These are phyloP conservation scores for Epinotia bilunana DNA, from an alignment of 2,888 invertebrate species.

Conservation along the genomic window DNA sequence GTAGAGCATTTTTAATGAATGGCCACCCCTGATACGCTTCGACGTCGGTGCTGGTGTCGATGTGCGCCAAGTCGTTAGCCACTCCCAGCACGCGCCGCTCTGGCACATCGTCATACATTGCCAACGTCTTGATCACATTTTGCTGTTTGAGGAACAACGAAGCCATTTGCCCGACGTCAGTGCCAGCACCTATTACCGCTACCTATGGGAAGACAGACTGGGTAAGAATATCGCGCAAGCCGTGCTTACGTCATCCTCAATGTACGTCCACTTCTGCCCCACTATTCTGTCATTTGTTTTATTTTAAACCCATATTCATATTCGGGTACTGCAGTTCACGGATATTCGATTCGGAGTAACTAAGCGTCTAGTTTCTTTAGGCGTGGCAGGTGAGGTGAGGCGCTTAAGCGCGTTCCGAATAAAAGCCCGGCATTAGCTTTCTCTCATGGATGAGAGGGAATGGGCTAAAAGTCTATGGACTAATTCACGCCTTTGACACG, in stretches of 20 bases:
- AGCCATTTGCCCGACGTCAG: slow-evolving; percentile 70
- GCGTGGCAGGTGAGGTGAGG: no score
- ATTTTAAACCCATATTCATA: no score
- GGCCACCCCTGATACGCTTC: slow-evolving; percentile 72
- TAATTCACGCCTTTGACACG: no score
- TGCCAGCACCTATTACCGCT: slow-evolving; percentile 72
- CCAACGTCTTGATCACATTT: slow-evolving; percentile 63
- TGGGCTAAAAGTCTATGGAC: no score
- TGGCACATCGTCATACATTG: slow-evolving; percentile 69
- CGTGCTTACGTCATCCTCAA: neutral
- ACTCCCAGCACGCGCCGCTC: slow-evolving; percentile 66
- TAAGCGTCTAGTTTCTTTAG: no score
- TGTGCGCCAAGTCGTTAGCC: slow-evolving; percentile 73
- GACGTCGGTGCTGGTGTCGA: slow-evolving; percentile 71
- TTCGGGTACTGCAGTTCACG: no score
- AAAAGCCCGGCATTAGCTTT: no score
- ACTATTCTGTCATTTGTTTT: no score
- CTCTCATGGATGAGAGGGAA: no score
- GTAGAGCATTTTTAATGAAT: slow-evolving; percentile 64
- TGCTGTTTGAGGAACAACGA: slow-evolving; percentile 73
- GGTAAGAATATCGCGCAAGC: neutral
- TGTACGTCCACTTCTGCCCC: neutral
- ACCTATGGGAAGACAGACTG: slow-evolving; percentile 57
- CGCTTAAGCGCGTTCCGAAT: no score
- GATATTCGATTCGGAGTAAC: no score